Conservation (phyloP, 1,140 invertebrate species). For the Achroia grisella region DNA sequence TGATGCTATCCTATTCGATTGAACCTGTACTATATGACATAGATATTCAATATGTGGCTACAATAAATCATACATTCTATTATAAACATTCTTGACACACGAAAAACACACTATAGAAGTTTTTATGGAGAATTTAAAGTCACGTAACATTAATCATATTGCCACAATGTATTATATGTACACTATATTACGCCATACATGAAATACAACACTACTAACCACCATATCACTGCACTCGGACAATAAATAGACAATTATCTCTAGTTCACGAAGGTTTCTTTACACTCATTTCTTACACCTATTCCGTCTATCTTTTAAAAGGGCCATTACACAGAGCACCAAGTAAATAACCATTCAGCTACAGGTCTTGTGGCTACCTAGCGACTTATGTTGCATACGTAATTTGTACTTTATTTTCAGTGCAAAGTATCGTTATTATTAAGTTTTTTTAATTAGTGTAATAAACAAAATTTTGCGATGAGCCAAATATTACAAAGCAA, state of each 20-base stretch:
- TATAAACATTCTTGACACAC: too few relatives aligned
- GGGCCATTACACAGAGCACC: conserved; percentile 23
- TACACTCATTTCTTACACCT: conserved; percentile 10
- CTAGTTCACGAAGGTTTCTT: conserved; percentile 17
- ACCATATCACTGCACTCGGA: conserved; percentile 15
- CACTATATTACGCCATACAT: conserved; percentile 6
- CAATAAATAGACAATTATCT: conserved; percentile 24
- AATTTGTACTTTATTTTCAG: conserved; percentile 7
- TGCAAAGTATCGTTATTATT: neutral
- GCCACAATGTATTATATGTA: conserved; percentile 1
- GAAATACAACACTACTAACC: conserved; percentile 9
- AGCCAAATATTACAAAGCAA: too few relatives aligned
- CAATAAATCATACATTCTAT: too few relatives aligned
- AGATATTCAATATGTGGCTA: too few relatives aligned
- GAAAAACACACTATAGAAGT: too few relatives aligned
- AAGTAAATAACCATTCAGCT: conserved; percentile 6
- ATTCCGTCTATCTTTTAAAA: conserved; percentile 10
- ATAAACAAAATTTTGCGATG: too few relatives aligned
- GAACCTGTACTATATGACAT: too few relatives aligned
- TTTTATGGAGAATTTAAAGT: neutral
- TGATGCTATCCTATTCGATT: too few relatives aligned
- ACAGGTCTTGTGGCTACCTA: conserved; percentile 5
- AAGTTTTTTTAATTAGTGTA: too few relatives aligned
- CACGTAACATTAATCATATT: neutral
- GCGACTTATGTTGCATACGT: conserved; percentile 7